phyloP scores from a whole-genome alignment of 1,140 invertebrate genomes.

The Scaptomyza hsui region DNA sequence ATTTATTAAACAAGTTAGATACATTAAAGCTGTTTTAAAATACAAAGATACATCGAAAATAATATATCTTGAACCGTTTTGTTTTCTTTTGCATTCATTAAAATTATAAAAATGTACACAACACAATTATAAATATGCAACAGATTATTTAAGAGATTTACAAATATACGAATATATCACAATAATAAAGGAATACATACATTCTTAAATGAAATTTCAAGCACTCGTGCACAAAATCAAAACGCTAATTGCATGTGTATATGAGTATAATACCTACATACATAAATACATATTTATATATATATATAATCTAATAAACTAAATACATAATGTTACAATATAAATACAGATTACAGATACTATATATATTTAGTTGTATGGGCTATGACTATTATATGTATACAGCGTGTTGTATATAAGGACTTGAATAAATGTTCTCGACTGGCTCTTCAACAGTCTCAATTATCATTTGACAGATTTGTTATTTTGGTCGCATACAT shows the following conservation, averaged over 20 bases:
- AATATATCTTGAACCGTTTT: slow-evolving; percentile 13
- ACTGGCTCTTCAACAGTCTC: slow-evolving; percentile 26
- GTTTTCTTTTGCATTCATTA: slow-evolving; percentile 52
- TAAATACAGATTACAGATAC: slow-evolving; percentile 29
- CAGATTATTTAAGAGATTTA: slow-evolving; percentile 75
- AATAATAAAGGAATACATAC: slow-evolving; percentile 83
- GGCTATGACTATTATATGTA: slow-evolving; percentile 57
- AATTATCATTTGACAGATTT: slow-evolving; percentile 81
- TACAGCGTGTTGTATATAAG: slow-evolving; percentile 55
- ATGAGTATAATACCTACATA: slow-evolving; percentile 41
- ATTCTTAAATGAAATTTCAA: slow-evolving; percentile 71
- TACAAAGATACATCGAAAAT: slow-evolving; percentile 47
- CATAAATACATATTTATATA: slow-evolving; percentile 10
- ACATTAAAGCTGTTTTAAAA: slow-evolving; percentile 74
- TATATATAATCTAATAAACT: slow-evolving; percentile 27
- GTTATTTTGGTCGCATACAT: slow-evolving; percentile 83
- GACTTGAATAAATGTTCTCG: slow-evolving; percentile 40
- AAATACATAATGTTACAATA: slow-evolving; percentile 44
- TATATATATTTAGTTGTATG: slow-evolving; percentile 21
- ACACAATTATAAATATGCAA: slow-evolving; percentile 77
- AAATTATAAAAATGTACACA: slow-evolving; percentile 45
- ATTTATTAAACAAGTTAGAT: slow-evolving; percentile 58
- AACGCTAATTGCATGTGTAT: slow-evolving; percentile 37
- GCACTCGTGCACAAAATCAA: slow-evolving; percentile 54
- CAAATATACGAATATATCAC: slow-evolving; percentile 79